A percentile compares a stretch with the other conserved stretches of the same genome.
Conservation (phyloP, 2,797 vertebrate species). For the Silurus aristotelis region DNA sequence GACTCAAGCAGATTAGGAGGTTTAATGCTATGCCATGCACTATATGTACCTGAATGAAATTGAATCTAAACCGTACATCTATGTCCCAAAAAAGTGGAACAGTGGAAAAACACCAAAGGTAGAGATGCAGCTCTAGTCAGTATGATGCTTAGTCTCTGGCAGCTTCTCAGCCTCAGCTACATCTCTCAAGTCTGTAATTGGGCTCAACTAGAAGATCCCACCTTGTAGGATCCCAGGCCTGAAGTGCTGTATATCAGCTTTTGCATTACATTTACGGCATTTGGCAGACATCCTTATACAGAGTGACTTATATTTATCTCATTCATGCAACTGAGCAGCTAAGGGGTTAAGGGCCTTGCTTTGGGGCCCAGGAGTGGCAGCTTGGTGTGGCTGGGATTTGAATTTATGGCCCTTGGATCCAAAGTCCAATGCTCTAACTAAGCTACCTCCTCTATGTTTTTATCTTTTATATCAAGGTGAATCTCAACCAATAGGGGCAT, state of each 20-base stretch:
- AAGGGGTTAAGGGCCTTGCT: too few species aligned
- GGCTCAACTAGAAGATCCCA: neutral
- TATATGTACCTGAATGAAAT: neutral
- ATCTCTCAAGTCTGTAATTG: slow-evolving; percentile 1
- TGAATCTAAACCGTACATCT: neutral
- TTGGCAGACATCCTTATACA: too few species aligned
- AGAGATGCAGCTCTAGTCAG: neutral
- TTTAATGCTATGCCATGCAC: neutral
- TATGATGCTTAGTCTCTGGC: neutral
- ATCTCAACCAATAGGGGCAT: neutral
- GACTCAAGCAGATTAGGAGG: neutral
- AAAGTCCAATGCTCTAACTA: too few species aligned
- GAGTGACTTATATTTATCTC: too few species aligned
- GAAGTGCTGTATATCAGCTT: neutral
- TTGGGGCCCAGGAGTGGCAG: too few species aligned
- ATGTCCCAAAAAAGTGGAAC: neutral
- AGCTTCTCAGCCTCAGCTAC: neutral
- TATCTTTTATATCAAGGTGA: neutral
- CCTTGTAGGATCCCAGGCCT: neutral
- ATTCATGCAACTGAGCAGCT: too few species aligned
- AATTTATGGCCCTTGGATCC: too few species aligned
- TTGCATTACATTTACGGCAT: neutral
- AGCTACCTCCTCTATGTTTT: too few species aligned
- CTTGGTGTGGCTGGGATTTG: too few species aligned
- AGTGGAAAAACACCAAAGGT: neutral